Percentiles rank a stretch among this genome's conserved stretches.
These are phyloP conservation scores for Papilio polyxenes DNA, from an alignment of 1,140 invertebrate species.

Conservation along the genomic window DNA sequence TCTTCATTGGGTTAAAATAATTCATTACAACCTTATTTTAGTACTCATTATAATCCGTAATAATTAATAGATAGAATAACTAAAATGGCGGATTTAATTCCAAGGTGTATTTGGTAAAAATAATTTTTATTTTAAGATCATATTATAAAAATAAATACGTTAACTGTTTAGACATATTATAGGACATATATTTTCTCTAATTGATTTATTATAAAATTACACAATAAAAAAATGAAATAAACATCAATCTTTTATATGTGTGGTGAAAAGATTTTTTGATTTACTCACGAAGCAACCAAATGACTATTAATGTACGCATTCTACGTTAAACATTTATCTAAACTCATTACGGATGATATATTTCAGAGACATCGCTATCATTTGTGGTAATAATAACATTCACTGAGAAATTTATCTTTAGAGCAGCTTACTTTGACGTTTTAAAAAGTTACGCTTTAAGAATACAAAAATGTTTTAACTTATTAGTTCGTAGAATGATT, in stretches of 20 bases:
- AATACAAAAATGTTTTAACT: background rate
- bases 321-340: background rate
- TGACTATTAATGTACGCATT: background rate
- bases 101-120: no score
- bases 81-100: no score
- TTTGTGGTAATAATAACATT: background rate
- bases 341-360: background rate
- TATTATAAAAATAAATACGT: no score
- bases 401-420: background rate
- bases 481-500: no score
- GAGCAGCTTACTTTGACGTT: background rate
- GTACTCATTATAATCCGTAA: no score
- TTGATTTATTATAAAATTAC: no score
- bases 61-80: no score
- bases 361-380: background rate
- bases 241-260: no score
- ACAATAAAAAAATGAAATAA: background rate
- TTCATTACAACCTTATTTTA: background rate
- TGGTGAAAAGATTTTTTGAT: background rate
- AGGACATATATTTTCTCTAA: no score
- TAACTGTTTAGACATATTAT: no score
- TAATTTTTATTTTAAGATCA: no score
- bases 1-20: background rate
- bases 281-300: background rate
- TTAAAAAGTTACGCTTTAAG: background rate